Base-by-base conservation (phyloP, 92 coral and sea anemone genomes). In the Bergia sp. region DNA sequence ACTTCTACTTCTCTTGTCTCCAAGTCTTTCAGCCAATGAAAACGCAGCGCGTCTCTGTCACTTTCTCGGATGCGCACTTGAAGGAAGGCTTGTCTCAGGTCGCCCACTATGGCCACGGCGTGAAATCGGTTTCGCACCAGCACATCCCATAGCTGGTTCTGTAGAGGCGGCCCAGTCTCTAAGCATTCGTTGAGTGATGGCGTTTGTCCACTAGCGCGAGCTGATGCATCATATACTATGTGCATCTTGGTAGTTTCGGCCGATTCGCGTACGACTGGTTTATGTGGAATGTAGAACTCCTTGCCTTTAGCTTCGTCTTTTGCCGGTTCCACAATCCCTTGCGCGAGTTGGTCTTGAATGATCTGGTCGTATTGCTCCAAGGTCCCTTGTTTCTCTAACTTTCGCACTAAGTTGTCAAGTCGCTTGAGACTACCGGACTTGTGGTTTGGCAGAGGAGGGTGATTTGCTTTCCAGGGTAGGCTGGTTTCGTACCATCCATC, bases 141-240 rank as follows among this genome's bases (percentile, higher is more conserved):
- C 4, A 93, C 96, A 37, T 91, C 87, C 91, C 91, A 91, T 37
- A 91, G 79, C 82, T 88, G 87, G 55, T 89, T 93, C 79, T 93
- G 96, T 9, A 93, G 92, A 16, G 96, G 89, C 55, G 92, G 92
- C 82, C 91, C 93, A 73, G 82, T 80, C 18, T 92, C 90, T 9
- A 92, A 84, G 18, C 94, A 86, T 40, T 92, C 91, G 71, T 92
- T 92, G 39, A 85, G 89, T 38, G 92, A 92, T 15, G 91, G 91
- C 7, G 92, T 88, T 10, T 87, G n/a, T 61, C 81, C 78, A 40
- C 58, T 38, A 10, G 95, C 86, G 64, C 76, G 85, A 2, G 95
- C 93, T 53, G 95, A 93, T 38, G 93, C 90, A 47, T 93, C 95
- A 15, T 91, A 93, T 2, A 91, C 95, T 0, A 88, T 76, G 55